A percentile compares a stretch with the other conserved stretches of the same genome.
These are phyloP conservation scores for Deilephila elpenor DNA, from an alignment of 2,888 invertebrate genomes.

Conservation along the genomic window DNA sequence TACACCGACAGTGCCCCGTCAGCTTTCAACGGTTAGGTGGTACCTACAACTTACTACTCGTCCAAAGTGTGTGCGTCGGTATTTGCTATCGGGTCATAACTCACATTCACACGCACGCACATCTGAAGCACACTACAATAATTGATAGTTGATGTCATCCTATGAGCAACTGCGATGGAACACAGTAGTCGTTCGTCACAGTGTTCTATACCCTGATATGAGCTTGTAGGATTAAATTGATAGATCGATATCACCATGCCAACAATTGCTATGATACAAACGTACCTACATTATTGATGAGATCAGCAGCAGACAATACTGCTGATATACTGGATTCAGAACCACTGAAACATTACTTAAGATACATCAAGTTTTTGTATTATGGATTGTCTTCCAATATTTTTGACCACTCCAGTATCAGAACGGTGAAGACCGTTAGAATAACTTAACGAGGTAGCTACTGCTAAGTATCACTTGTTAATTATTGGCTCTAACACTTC, in stretches of 20 bases:
- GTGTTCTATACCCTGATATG: constrained; percentile 29
- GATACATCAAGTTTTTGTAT: neutral
- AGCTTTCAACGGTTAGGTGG: constrained; percentile 40
- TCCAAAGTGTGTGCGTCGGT: constrained; percentile 48
- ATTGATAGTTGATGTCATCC: constrained; percentile 53
- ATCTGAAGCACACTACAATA: constrained; percentile 39
- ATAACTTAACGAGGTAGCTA: neutral
- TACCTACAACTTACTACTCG: constrained; percentile 42
- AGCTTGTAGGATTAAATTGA: constrained; percentile 26
- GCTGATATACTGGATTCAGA: neutral
- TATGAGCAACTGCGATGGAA: constrained; percentile 36
- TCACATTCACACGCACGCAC: constrained; percentile 38
- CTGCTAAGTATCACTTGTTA: no score
- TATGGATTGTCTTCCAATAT: neutral
- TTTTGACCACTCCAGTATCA: neutral
- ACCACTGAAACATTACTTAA: neutral
- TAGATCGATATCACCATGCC: constrained; percentile 68
- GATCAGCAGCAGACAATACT: no score
- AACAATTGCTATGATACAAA: constrained; percentile 44
- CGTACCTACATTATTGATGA: neutral
- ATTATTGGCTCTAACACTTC: no score
- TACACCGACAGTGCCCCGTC: constrained; percentile 41
- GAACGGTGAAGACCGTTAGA: neutral
- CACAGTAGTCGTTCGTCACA: constrained; percentile 22
- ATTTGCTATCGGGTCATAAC: constrained; percentile 47